Percentiles rank a stretch among this genome's conserved stretches.
phyloP scores from a whole-genome alignment of 2,797 vertebrate species.

The Pangasius krempfi region DNA sequence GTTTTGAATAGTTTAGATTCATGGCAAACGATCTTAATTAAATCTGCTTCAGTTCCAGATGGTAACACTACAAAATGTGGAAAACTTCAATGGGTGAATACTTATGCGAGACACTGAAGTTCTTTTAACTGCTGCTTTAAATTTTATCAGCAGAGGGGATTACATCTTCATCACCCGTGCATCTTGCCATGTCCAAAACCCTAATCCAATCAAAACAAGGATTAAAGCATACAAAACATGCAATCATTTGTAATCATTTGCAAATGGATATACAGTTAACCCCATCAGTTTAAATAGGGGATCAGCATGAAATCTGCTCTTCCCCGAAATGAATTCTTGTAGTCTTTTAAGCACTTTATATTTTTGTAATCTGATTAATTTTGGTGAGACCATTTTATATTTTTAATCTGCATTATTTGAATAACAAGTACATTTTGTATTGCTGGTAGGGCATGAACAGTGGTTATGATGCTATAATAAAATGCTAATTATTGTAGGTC shows the following conservation, averaged over 20 bases:
- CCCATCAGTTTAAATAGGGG: neutral
- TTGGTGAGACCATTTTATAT: neutral
- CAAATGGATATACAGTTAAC: neutral
- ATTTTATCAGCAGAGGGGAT: neutral
- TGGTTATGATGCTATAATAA: neutral
- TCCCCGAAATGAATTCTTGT: neutral
- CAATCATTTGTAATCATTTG: neutral
- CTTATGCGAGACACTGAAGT: neutral
- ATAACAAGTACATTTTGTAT: no score
- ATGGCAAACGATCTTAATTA: neutral
- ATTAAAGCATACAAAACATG: slow-evolving; percentile 1
- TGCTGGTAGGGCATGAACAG: no score
- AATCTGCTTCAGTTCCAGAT: neutral
- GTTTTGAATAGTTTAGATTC: neutral
- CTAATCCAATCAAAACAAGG: slow-evolving; percentile 1
- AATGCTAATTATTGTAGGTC: neutral
- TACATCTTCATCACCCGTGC: neutral
- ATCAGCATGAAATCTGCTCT: neutral
- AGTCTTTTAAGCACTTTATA: neutral
- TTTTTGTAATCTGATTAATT: neutral
- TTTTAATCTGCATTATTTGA: neutral
- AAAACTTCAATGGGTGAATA: neutral
- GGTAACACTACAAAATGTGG: no score
- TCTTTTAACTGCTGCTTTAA: neutral
- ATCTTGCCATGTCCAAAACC: slow-evolving; percentile 1